Evolutionary conservation across 2,888 invertebrate species (phyloP), one percentile per base, ranked within the genome.

Genomic region (Syrista parreyssii): DNA sequence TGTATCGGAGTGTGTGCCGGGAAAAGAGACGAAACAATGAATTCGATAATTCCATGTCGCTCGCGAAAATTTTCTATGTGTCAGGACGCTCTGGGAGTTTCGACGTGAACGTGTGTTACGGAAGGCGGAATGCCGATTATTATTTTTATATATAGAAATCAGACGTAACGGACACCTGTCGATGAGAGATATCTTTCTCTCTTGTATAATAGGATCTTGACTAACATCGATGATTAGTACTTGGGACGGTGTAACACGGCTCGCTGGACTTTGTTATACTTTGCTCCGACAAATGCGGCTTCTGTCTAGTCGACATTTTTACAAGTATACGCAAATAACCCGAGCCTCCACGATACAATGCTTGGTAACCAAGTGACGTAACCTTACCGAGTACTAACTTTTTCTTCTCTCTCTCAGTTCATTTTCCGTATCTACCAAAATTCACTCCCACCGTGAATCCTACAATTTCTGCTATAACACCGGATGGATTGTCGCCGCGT

Each of bases 111-210:
- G 32, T 9, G 32, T 9, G 55, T 55, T 55, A 55, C 23, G 9
- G 55, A 55, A 55, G 23, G 55, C 55, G 55, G 55, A 55, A 55
- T 55, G 55, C 23, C 55, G 55, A 55, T 55, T 23, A 23, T 55
- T 23, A 23, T 55, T 55, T 55, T 9, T 15, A 55, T 55, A 55
- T 55, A 55, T 55, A 23, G 23, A 55, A 55, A 55, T 55, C 55
- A 23, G 55, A 55, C 55, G 55, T 30, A 36, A 40, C 55, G 73
- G 68, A 76, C 76, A 76, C 73, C 76, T 76, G 76, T 76, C 76
- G 68, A 33, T 74, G 71, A 33, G 73, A 73, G 32, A 30, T 15
- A 55, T 55, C 55, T 55, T 23, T 55, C 23, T 55, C 55, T 55
- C 23, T 55, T 23, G 55, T 23, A 9, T 55, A 55, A 55, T 23